Evolutionary conservation across 2,888 invertebrate genomes (phyloP).

Genomic region (Lottia gigantea): DNA sequence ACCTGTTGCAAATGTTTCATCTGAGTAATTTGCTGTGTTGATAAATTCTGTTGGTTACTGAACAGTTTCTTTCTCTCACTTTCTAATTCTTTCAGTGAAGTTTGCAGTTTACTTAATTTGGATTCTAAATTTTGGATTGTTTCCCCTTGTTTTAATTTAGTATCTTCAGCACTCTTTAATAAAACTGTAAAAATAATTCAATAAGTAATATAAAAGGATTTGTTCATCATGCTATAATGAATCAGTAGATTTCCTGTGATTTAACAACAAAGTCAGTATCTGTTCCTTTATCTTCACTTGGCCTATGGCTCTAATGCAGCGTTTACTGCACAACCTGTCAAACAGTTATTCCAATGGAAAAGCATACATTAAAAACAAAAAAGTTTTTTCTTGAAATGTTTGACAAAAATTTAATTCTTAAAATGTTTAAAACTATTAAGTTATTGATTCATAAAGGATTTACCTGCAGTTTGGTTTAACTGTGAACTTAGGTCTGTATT

Average conservation of each 20-base stretch:
- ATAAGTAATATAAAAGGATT: no score
- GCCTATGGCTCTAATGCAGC: no score
- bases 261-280: no score
- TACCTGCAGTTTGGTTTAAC: slow-evolving; percentile 62
- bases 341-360: no score
- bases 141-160: slow-evolving; percentile 57
- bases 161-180: slow-evolving; percentile 64
- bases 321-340: no score
- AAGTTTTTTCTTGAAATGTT: no score
- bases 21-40: slow-evolving; percentile 45
- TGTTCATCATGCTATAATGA: no score
- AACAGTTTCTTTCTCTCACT: slow-evolving; percentile 50
- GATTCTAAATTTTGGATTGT: slow-evolving; percentile 50
- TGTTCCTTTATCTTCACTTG: no score
- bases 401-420: no score
- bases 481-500: slow-evolving; percentile 60
- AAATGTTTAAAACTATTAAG: no score
- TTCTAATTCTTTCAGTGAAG: slow-evolving; percentile 53
- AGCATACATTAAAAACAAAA: no score
- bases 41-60: slow-evolving; percentile 42
- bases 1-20: slow-evolving; percentile 55
- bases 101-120: slow-evolving; percentile 50
- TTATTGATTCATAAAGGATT: slow-evolving; percentile 20
- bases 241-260: no score
- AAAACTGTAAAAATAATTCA: slow-evolving; percentile 17